A percentile compares a stretch with the other conserved stretches of the same genome.
Evolutionary conservation across 2,797 vertebrate species (phyloP).

Genomic region (Decapterus maruadsi): DNA sequence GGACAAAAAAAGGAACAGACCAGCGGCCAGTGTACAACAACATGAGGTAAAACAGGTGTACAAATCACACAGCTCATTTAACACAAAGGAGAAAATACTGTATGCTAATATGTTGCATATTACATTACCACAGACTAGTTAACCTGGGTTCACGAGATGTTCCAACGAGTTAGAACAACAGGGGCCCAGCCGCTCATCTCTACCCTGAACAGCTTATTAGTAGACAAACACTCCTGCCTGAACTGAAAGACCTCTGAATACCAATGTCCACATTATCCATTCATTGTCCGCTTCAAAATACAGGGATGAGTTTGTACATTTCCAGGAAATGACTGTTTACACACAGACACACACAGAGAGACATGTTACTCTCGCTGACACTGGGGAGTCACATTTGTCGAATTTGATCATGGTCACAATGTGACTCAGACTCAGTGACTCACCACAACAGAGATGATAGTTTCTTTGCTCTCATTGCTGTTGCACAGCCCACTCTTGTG

Average conservation of each 20-base stretch:
- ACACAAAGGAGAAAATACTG: too few species aligned
- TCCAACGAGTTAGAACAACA: not conserved
- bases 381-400: constrained; percentile 5
- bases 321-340: not conserved
- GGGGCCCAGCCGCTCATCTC: too few species aligned
- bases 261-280: not conserved
- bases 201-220: not conserved
- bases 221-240: not conserved
- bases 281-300: not conserved
- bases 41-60: too few species aligned
- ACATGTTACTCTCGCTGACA: not conserved
- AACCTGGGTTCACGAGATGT: not conserved
- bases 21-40: too few species aligned
- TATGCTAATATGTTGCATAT: not conserved
- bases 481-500: constrained; percentile 15
- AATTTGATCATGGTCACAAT: constrained; percentile 12
- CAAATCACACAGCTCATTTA: too few species aligned
- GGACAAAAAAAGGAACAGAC: too few species aligned
- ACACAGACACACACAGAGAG: not conserved
- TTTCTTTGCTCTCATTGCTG: constrained; percentile 24
- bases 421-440: constrained; percentile 54
- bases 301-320: not conserved
- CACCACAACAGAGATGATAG: constrained; percentile 26
- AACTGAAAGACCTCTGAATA: not conserved
- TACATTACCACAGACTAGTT: too few species aligned